Percentiles rank a stretch among this genome's conserved stretches.
These are phyloP conservation scores for Ambastaia sidthimunki DNA, from an alignment of 2,797 vertebrate genomes.

Conservation along the genomic window DNA sequence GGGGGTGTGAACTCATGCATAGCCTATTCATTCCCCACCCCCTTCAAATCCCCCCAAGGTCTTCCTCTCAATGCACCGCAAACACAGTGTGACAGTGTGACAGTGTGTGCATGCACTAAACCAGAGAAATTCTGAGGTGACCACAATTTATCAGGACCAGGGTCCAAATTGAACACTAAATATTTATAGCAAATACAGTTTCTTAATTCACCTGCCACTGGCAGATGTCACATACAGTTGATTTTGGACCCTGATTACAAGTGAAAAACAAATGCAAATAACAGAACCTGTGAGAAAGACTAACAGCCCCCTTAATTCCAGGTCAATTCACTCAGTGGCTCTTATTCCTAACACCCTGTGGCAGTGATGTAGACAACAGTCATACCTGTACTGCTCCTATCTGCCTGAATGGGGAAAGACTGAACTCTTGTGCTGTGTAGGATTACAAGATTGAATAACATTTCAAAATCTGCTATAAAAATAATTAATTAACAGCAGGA, in stretches of 20 bases:
- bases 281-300: not conserved
- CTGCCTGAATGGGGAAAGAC: not conserved
- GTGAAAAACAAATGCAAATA: not conserved
- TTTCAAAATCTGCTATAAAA: too few species aligned
- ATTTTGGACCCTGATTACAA: not conserved
- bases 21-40: conserved; percentile 37
- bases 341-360: not conserved
- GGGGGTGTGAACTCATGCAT: conserved; percentile 44
- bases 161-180: not conserved
- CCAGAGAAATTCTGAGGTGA: not conserved
- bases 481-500: too few species aligned
- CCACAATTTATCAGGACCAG: not conserved
- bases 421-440: not conserved
- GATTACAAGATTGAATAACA: too few species aligned
- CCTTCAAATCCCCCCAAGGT: conserved; percentile 5
- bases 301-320: not conserved
- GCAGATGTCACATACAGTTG: not conserved
- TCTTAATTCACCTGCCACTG: too few species aligned
- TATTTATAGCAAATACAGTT: too few species aligned
- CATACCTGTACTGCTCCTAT: not conserved
- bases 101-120: not conserved
- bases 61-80: conserved; percentile 20
- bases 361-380: not conserved
- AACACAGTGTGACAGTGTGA: not conserved
- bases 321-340: conserved; percentile 1